Conservation (phyloP, 2,888 invertebrate species). For the Parelbella ahira region DNA sequence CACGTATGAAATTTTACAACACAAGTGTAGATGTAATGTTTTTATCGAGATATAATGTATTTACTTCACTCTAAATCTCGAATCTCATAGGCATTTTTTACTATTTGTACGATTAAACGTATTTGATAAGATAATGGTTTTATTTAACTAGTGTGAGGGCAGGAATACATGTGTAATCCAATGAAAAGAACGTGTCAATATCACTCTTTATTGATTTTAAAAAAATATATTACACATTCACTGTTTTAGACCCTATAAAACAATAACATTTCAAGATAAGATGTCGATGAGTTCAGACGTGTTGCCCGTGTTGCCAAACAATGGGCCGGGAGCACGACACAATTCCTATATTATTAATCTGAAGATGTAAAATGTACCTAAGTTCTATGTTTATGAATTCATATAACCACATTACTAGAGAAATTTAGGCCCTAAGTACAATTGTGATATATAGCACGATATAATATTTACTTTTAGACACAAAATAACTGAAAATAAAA, state of each 20-base stretch:
- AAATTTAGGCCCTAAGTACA: slow-evolving; percentile 67
- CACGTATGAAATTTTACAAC: too few relatives aligned
- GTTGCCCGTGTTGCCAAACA: slow-evolving; percentile 44
- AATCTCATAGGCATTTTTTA: slow-evolving; percentile 29
- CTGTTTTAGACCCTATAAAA: slow-evolving; percentile 71
- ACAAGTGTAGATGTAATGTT: too few relatives aligned
- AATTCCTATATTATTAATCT: too few relatives aligned
- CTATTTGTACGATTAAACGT: slow-evolving; percentile 17
- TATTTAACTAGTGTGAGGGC: too few relatives aligned
- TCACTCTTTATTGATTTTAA: slow-evolving; percentile 80
- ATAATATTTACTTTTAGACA: slow-evolving; percentile 36
- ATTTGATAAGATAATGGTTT: neutral
- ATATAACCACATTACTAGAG: slow-evolving; percentile 35
- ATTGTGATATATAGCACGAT: slow-evolving; percentile 50
- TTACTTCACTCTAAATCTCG: slow-evolving; percentile 25
- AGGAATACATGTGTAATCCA: too few relatives aligned
- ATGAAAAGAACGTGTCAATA: slow-evolving; percentile 46
- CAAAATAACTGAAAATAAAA: slow-evolving; percentile 43
- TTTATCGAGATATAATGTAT: too few relatives aligned
- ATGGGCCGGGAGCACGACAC: slow-evolving; percentile 27
- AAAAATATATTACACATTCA: slow-evolving; percentile 79
- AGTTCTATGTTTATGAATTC: slow-evolving; percentile 43
- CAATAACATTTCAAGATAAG: slow-evolving; percentile 51
- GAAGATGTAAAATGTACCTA: too few relatives aligned
- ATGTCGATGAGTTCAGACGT: slow-evolving; percentile 37